Evolutionary conservation across 2,113 vertebrate genomes (phyloP).

Genomic region (Cololabis saira): DNA sequence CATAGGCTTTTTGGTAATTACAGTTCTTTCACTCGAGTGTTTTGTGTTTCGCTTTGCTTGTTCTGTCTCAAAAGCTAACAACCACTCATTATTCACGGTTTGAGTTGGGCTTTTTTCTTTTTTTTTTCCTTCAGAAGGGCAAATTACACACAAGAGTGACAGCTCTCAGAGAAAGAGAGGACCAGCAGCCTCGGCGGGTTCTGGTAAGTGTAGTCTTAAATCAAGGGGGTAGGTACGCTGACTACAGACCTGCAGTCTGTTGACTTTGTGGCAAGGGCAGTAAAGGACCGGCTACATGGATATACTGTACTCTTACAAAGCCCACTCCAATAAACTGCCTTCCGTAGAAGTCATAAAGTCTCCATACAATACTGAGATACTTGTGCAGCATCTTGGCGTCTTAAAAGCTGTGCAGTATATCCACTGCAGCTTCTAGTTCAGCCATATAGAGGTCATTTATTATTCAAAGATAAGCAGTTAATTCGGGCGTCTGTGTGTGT

Average conservation of each 20-base stretch:
- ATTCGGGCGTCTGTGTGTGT: constrained; percentile 16
- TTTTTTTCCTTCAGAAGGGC: constrained; percentile 60
- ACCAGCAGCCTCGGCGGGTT: constrained; percentile 63
- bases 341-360: constrained; percentile 61
- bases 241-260: constrained; percentile 78
- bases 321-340: constrained; percentile 63
- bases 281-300: constrained; percentile 59
- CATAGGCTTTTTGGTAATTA: constrained; percentile 83
- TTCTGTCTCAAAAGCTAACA: constrained; percentile 83
- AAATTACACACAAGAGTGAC: constrained; percentile 85
- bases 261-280: constrained; percentile 82
- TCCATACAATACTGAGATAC: constrained; percentile 48
- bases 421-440: constrained; percentile 30
- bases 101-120: constrained; percentile 65
- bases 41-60: constrained; percentile 85
- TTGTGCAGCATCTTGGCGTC: constrained; percentile 44
- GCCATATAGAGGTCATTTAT: constrained; percentile 20
- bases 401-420: constrained; percentile 44
- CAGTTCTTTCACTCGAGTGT: constrained; percentile 82
- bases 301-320: constrained; percentile 58
- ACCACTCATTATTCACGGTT: constrained; percentile 84
- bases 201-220: constrained; percentile 80
- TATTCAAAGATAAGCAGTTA: constrained; percentile 49
- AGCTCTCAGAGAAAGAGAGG: constrained; percentile 80
- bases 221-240: constrained; percentile 73